A percentile compares a stretch with the other conserved stretches of the same genome.
Conservation (phyloP, 2,888 invertebrate species). For the Schizaphis graminum region DNA sequence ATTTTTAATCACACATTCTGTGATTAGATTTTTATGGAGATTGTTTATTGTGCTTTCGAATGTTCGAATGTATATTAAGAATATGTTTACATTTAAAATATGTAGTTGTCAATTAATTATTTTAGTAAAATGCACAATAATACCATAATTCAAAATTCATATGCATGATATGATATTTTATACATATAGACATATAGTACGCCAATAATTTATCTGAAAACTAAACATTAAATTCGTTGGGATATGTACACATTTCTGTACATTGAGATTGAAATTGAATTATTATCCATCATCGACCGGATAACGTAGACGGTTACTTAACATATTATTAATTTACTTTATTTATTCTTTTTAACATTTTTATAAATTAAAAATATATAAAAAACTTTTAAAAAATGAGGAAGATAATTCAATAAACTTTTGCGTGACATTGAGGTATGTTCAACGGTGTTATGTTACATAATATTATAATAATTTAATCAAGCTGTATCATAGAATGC, state of each 20-base stretch:
- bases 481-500: background rate
- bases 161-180: background rate
- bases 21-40: background rate
- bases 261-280: background rate
- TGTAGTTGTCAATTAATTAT: background rate
- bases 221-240: background rate
- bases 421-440: background rate
- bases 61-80: background rate
- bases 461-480: background rate
- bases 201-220: too few species aligned
- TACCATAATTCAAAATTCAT: too few species aligned
- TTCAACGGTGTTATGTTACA: background rate
- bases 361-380: background rate
- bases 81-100: background rate
- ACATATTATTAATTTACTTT: too few species aligned
- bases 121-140: background rate
- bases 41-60: background rate
- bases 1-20: background rate
- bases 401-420: background rate
- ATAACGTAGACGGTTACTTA: background rate
- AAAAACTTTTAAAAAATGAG: background rate
- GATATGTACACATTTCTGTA: background rate
- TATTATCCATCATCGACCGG: background rate
- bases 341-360: background rate
- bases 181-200: background rate